Conservation (phyloP, 1,140 invertebrate species). For the Drosophila punjabiensis region DNA sequence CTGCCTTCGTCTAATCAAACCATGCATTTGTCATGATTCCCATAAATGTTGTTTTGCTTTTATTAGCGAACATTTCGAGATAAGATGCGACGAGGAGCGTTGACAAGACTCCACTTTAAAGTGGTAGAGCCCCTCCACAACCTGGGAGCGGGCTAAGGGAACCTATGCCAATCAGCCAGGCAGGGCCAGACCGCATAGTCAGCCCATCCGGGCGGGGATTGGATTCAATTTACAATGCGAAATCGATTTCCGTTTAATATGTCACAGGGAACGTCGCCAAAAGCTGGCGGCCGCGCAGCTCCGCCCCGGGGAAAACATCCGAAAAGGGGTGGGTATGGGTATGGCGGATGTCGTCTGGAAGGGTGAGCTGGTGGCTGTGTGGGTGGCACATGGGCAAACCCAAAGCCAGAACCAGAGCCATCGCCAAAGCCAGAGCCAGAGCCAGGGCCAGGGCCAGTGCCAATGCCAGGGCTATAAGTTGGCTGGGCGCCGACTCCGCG, state of each 20-base stretch:
- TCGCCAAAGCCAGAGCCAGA: background rate
- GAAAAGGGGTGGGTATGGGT: conserved; percentile 4
- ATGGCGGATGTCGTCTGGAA: background rate
- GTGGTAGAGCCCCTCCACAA: conserved; percentile 10
- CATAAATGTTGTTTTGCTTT: conserved; percentile 51
- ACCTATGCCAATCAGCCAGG: conserved; percentile 1
- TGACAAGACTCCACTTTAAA: conserved; percentile 54
- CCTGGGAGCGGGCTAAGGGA: conserved; percentile 5
- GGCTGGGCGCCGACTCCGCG: conserved; percentile 73
- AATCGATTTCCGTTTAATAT: conserved; percentile 81
- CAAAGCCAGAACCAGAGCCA: background rate
- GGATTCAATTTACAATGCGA: conserved; percentile 72
- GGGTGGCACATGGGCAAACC: conserved; percentile 3
- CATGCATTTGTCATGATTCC: conserved; percentile 55
- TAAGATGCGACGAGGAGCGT: conserved; percentile 22
- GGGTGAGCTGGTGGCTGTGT: conserved; percentile 7
- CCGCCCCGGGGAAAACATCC: conserved; percentile 19
- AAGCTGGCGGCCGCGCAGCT: conserved; percentile 35
- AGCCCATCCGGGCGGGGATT: conserved; percentile 43
- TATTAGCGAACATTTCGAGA: conserved; percentile 45
- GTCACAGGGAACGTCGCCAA: conserved; percentile 54
- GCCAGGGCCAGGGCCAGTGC: conserved; percentile 29
- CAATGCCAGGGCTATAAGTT: conserved; percentile 53
- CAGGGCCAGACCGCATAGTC: conserved; percentile 25
- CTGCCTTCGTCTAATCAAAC: conserved; percentile 48